phyloP scores from a whole-genome alignment of 2,797 vertebrate genomes.

The Eospalax fontanierii region DNA sequence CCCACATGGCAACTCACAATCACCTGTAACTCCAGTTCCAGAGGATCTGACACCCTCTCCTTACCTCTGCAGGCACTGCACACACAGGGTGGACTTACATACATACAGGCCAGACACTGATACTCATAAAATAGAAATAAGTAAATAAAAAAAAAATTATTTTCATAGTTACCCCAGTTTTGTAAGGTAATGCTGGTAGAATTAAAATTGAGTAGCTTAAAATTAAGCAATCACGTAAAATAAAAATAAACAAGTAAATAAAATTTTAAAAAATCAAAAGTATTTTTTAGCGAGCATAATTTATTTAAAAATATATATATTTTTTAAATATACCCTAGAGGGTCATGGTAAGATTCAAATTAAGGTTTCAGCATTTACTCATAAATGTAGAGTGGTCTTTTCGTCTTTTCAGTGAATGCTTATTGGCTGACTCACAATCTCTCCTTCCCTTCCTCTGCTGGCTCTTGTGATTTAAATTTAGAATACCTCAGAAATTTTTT shows the following conservation, averaged over 20 bases:
- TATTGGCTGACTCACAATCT: background rate
- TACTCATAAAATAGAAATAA: too few species aligned
- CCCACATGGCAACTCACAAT: too few species aligned
- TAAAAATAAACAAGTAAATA: too few species aligned
- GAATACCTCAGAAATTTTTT: background rate
- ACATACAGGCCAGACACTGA: too few species aligned
- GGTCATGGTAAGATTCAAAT: background rate
- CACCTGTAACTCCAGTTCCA: too few species aligned
- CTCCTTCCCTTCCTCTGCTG: background rate
- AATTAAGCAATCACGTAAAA: constrained; percentile 53
- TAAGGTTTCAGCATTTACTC: background rate
- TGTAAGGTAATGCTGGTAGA: background rate
- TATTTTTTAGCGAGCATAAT: too few species aligned
- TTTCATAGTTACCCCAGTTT: constrained; percentile 3
- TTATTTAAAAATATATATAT: too few species aligned
- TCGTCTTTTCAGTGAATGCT: background rate
- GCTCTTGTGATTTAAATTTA: background rate
- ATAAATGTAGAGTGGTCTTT: background rate
- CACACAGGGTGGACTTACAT: too few species aligned
- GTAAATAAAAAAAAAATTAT: background rate
- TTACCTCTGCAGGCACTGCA: too few species aligned
- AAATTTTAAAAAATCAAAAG: too few species aligned
- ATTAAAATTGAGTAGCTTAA: constrained; percentile 39
- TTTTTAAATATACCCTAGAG: too few species aligned
- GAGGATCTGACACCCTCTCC: too few species aligned